These are phyloP conservation scores for Arge pagana DNA, from an alignment of 2,888 invertebrate genomes.

Conservation along the genomic window DNA sequence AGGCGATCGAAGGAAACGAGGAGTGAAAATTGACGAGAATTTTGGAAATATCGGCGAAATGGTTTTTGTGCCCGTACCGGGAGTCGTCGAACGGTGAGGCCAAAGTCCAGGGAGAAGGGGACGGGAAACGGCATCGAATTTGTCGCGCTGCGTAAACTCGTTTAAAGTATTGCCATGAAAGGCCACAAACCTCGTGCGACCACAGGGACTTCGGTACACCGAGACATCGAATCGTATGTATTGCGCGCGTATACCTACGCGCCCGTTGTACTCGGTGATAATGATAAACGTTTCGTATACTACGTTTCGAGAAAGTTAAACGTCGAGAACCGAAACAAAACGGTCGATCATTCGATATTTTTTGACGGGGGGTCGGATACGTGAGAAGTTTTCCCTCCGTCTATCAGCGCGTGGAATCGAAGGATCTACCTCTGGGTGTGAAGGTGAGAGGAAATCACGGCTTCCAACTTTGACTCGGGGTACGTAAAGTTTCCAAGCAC, in stretches of 20 bases:
- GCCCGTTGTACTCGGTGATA: conserved; percentile 13
- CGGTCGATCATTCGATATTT: not conserved
- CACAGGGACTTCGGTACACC: conserved; percentile 15
- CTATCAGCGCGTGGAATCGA: no score
- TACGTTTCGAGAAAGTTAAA: not conserved
- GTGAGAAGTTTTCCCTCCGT: not conserved
- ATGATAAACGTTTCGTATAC: not conserved
- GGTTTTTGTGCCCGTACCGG: no score
- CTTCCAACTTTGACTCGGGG: no score
- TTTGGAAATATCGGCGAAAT: no score
- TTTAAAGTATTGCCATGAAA: conserved; percentile 10
- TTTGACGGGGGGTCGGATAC: no score
- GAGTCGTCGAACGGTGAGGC: no score
- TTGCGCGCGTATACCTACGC: no score
- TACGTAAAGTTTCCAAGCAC: conserved; percentile 4
- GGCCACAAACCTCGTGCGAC: conserved; percentile 13
- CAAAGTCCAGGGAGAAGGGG: no score
- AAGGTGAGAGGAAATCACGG: not conserved
- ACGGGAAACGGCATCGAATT: conserved; percentile 11
- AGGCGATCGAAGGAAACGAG: no score
- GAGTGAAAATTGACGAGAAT: no score
- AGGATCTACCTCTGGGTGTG: not conserved
- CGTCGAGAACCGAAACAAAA: not conserved
- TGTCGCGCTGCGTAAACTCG: conserved; percentile 14
- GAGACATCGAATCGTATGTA: conserved; percentile 8